Evolutionary conservation across 2,797 vertebrate species (phyloP).

Genomic region (Coregonus ussuriensis): DNA sequence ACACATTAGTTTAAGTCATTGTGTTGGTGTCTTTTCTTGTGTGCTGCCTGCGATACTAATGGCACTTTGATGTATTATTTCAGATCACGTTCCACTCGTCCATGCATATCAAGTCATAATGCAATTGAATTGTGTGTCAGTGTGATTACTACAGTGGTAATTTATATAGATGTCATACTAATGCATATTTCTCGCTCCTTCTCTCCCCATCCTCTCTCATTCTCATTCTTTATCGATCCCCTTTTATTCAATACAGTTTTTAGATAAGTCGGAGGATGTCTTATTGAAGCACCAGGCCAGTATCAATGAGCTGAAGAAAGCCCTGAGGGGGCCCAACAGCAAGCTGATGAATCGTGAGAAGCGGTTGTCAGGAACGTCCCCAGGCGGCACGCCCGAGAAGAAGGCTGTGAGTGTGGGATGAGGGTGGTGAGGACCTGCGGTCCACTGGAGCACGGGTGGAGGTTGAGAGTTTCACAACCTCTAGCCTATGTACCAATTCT

Average conservation of each 20-base stretch:
- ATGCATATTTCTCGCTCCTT: background rate
- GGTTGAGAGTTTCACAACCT: background rate
- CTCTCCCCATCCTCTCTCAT: background rate
- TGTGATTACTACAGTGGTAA: conserved; percentile 6
- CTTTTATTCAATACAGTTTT: conserved; percentile 75
- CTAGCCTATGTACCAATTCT: background rate
- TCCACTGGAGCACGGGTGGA: background rate
- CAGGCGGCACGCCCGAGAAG: conserved; percentile 89
- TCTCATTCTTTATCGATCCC: background rate
- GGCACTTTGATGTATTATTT: conserved; percentile 24
- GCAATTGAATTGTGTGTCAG: conserved; percentile 5
- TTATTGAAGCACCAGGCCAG: conserved; percentile 98
- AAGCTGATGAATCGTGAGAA: conserved; percentile 91
- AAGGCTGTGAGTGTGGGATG: conserved; percentile 77
- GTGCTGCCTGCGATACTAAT: conserved; percentile 15
- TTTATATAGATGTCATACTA: conserved; percentile 17
- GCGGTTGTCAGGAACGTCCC: conserved; percentile 85
- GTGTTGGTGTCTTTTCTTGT: conserved; percentile 10
- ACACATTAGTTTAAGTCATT: conserved; percentile 14
- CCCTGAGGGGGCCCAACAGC: conserved; percentile 94
- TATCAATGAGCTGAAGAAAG: conserved; percentile 97
- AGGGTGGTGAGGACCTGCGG: background rate
- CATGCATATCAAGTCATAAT: conserved; percentile 17
- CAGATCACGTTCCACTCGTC: conserved; percentile 17
- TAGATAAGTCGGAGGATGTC: conserved; percentile 96